Percentiles rank a stretch among this genome's conserved stretches.
Conservation (phyloP, 2,113 vertebrate species). For the Panthera tigris region DNA sequence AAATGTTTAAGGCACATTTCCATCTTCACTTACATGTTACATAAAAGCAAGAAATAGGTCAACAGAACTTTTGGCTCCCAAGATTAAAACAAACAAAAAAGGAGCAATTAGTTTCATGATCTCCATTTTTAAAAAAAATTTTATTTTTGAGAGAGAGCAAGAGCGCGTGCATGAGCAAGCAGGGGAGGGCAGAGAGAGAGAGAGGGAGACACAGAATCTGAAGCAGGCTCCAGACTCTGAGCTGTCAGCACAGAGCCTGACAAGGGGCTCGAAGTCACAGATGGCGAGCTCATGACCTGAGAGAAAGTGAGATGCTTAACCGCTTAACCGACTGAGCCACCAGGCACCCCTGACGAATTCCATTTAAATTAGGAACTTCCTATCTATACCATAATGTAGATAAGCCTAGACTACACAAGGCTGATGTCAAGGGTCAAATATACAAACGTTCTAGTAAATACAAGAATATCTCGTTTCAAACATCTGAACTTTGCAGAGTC, state of each 20-base stretch:
- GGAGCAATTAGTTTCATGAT: background rate
- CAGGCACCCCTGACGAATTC: background rate
- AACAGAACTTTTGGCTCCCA: background rate
- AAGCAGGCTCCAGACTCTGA: too few relatives aligned
- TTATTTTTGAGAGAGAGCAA: too few relatives aligned
- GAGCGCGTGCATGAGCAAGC: too few relatives aligned
- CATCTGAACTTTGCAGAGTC: background rate
- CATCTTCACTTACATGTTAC: background rate
- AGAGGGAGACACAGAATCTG: too few relatives aligned
- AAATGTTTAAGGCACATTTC: background rate
- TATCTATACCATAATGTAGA: background rate
- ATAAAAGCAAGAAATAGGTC: constrained; percentile 11
- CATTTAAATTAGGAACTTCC: constrained; percentile 9
- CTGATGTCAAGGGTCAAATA: background rate
- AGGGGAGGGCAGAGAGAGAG: too few relatives aligned
- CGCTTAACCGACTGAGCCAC: too few relatives aligned
- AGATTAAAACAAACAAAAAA: constrained; percentile 27
- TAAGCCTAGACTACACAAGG: background rate
- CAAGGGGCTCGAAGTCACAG: too few relatives aligned
- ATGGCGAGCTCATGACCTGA: too few relatives aligned
- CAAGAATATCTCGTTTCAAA: background rate
- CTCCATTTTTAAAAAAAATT: too few relatives aligned
- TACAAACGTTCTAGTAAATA: background rate
- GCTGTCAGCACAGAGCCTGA: too few relatives aligned
- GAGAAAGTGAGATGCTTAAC: too few relatives aligned